Base-by-base conservation (phyloP, 2,113 vertebrate genomes). In the Bubalus kerabau region DNA sequence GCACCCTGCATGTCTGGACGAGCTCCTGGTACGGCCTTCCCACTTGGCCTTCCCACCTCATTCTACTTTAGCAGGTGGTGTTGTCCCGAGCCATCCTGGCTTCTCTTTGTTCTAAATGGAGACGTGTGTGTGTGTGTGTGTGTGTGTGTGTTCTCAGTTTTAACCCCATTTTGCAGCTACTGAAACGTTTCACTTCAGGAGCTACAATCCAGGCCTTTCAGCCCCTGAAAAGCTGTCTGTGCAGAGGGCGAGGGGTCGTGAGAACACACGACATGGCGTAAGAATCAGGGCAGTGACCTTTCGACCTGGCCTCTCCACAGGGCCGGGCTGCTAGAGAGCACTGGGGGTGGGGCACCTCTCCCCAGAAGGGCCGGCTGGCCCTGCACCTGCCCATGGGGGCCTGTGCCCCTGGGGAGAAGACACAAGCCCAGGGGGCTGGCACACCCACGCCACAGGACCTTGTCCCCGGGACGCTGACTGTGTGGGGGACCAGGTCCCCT, bases 271-370 rank as follows among this genome's bases (percentile, higher is more conserved):
- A 15, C 97, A 80, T 88, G 43, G 98, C 89, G 97, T 99, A 98
- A 97, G 98, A 98, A 97, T 83, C 62, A 52, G 96, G 96, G 88
- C 83, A 50, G 71, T 98, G 99, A 99, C 99, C 99, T 99, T 98
- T 98, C 96, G 98, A 98, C 98, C 98, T 1, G 32, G 67, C 56
- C 46, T 95, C 96, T 30, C 48, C 23, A 26, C 94, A 87, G 92
- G 91, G 90, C 62, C 3, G 32, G 76, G 88, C 2, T 5, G 9
- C 23, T 36, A 36, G 43, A n/a, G 36, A 85, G 87, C 10, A n/a
- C 71, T 21, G 21, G 80, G 64, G 90, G 83, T 3, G 12, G 76
- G 71, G 43, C 30, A 15, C 43, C 88, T 62, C 88, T 17, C 52
- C 62, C 78, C 6, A 6, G 36, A 30, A 24, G 0, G 87, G 46